These are phyloP conservation scores for Tenualosa ilisha DNA, from an alignment of 2,797 vertebrate species.

Conservation along the genomic window DNA sequence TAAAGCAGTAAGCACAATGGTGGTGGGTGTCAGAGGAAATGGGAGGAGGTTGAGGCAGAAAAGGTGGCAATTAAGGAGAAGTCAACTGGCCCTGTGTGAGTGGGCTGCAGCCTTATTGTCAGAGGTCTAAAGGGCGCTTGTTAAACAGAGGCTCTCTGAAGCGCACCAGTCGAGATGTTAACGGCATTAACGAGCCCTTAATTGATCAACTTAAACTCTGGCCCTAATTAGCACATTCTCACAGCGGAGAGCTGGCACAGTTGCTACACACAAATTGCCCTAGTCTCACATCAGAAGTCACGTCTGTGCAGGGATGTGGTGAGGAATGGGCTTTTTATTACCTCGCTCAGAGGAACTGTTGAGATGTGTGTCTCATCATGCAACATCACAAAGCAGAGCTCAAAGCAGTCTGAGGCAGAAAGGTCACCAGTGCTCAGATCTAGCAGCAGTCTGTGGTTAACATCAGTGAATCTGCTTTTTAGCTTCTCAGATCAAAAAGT, in stretches of 20 bases:
- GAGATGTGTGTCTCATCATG: slow-evolving; percentile 34
- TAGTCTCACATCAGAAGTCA: slow-evolving; percentile 1
- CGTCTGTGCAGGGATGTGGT: slow-evolving; percentile 56
- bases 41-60: slow-evolving; percentile 55
- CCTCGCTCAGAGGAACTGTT: slow-evolving; percentile 63
- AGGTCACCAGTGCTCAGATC: neutral
- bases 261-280: slow-evolving; percentile 79
- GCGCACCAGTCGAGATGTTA: slow-evolving; percentile 59
- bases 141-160: slow-evolving; percentile 67
- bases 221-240: slow-evolving; percentile 81
- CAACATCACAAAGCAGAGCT: neutral
- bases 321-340: slow-evolving; percentile 57
- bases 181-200: slow-evolving; percentile 67
- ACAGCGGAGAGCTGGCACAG: slow-evolving; percentile 69
- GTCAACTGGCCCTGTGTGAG: slow-evolving; percentile 66
- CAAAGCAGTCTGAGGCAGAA: neutral
- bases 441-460: neutral
- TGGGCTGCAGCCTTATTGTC: slow-evolving; percentile 68
- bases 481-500: neutral
- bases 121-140: slow-evolving; percentile 66
- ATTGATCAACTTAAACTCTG: slow-evolving; percentile 73
- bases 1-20: slow-evolving; percentile 39
- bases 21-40: slow-evolving; percentile 50
- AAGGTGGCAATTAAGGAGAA: slow-evolving; percentile 75
- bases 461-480: neutral